phyloP scores from a whole-genome alignment of 2,888 invertebrate genomes.

The Tholera decimalis region DNA sequence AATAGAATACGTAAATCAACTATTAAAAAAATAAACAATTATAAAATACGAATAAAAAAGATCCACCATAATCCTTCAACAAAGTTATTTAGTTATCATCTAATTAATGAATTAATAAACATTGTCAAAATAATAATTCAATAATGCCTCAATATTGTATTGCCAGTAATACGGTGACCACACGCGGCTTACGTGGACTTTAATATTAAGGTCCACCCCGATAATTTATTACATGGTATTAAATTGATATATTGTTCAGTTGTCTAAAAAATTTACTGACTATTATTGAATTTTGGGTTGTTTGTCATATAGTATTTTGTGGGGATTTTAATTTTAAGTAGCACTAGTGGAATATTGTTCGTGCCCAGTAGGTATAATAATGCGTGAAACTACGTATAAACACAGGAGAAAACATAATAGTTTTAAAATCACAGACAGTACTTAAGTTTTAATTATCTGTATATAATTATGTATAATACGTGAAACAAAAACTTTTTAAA shows the following conservation, averaged over 20 bases:
- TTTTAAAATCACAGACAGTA: no score
- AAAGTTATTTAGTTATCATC: slow-evolving; percentile 3
- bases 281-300: slow-evolving; percentile 51
- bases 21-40: background rate
- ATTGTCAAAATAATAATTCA: slow-evolving; percentile 20
- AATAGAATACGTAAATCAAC: no score
- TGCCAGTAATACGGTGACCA: slow-evolving; percentile 44
- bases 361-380: no score
- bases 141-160: slow-evolving; percentile 32
- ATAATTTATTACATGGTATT: slow-evolving; percentile 57
- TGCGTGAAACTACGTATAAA: no score
- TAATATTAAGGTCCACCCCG: slow-evolving; percentile 37
- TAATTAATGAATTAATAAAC: slow-evolving; percentile 39
- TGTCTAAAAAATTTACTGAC: no score
- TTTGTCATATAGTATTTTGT: slow-evolving; percentile 13
- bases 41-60: background rate
- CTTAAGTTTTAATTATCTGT: no score
- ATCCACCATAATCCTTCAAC: background rate
- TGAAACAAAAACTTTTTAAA: no score
- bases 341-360: slow-evolving; percentile 2
- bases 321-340: slow-evolving; percentile 24
- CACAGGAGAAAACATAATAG: no score
- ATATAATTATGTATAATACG: no score
- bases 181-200: slow-evolving; percentile 52
- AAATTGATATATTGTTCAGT: slow-evolving; percentile 52